Percentiles rank a stretch among this genome's conserved stretches.
phyloP scores from a whole-genome alignment of 2,888 invertebrate species.

The Myopa testacea region DNA sequence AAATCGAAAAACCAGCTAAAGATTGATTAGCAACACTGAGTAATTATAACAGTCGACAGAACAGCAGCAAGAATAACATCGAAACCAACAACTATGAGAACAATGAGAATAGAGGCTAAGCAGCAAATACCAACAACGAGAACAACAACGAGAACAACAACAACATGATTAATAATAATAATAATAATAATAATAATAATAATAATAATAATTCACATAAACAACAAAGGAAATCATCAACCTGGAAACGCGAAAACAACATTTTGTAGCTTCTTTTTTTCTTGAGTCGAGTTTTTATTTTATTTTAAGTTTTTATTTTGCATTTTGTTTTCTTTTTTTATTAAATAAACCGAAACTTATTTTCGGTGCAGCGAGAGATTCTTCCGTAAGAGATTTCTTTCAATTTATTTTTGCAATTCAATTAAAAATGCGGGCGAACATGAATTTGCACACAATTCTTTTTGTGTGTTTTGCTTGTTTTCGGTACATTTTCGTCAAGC shows the following conservation, averaged over 20 bases:
- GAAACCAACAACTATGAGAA: not conserved
- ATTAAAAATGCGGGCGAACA: conserved; percentile 67
- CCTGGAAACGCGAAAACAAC: too few relatives aligned
- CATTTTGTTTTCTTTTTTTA: not conserved
- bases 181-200: too few relatives aligned
- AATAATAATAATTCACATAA: too few relatives aligned
- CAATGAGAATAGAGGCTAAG: not conserved
- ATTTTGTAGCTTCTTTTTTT: too few relatives aligned
- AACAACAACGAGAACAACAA: not conserved
- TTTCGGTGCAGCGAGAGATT: not conserved
- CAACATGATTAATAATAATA: not conserved
- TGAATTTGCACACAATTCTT: conserved; percentile 44
- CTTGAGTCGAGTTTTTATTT: too few relatives aligned
- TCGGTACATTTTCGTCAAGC: conserved; percentile 8
- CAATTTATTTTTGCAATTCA: conserved; percentile 59
- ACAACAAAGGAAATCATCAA: too few relatives aligned
- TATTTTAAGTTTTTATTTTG: too few relatives aligned
- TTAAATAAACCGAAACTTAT: not conserved
- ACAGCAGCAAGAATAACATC: too few relatives aligned
- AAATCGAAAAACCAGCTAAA: too few relatives aligned
- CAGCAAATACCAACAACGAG: not conserved
- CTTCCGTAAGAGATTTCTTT: conserved; percentile 5
- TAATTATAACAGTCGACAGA: too few relatives aligned
- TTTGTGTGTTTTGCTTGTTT: conserved; percentile 24
- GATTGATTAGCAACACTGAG: too few relatives aligned